A percentile compares a stretch with the other conserved stretches of the same genome.
Conservation (phyloP, 53 echinoderm and acorn worm species). For the Mesocentrotus franciscanus region DNA sequence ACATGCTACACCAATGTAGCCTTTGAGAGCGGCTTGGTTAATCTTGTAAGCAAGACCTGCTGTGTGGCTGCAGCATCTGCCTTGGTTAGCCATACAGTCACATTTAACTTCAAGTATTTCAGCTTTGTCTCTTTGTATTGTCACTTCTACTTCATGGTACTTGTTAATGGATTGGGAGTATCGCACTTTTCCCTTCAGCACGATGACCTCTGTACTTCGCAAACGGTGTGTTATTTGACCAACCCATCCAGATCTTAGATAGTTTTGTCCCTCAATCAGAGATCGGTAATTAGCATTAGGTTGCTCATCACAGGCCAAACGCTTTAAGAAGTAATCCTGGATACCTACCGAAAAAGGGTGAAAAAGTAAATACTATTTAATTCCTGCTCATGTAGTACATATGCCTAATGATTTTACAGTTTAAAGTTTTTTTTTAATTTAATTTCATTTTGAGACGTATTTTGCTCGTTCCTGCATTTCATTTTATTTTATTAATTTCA, state of each 20-base stretch:
- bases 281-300: conserved; percentile 52
- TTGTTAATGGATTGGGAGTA: conserved; percentile 66
- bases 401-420: neutral
- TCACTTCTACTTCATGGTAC: conserved; percentile 60
- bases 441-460: neutral
- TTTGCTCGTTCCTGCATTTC: neutral
- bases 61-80: conserved; percentile 69
- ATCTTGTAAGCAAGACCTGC: conserved; percentile 55
- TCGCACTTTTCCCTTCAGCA: conserved; percentile 53
- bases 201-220: neutral
- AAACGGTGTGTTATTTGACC: conserved; percentile 21
- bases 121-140: neutral
- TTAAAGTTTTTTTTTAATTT: neutral
- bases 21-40: conserved; percentile 36
- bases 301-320: conserved; percentile 36
- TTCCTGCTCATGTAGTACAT: neutral
- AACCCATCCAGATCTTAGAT: conserved; percentile 61
- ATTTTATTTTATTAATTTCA: too few species aligned
- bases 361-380: neutral
- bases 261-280: conserved; percentile 63
- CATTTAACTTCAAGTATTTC: conserved; percentile 44
- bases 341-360: conserved; percentile 38
- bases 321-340: conserved; percentile 51
- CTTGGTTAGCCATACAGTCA: conserved; percentile 70
- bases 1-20: conserved; percentile 53